These are phyloP conservation scores for Xiphorhynchus erythropygius DNA, from an alignment of 2,797 vertebrate species.

Conservation along the genomic window DNA sequence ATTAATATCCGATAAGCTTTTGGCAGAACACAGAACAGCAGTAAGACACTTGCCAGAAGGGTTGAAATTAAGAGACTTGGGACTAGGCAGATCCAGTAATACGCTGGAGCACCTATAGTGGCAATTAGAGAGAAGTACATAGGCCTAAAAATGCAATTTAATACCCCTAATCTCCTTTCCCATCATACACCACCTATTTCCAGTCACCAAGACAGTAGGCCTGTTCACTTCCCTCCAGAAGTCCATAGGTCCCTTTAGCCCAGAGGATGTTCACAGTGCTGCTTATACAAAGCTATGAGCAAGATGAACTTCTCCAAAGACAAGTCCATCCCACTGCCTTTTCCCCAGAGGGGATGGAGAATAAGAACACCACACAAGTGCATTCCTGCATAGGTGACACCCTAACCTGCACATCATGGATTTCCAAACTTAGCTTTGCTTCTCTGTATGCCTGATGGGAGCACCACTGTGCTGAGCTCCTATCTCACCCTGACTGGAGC, in stretches of 20 bases:
- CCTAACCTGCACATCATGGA: background rate
- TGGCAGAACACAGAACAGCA: slow-evolving; percentile 19
- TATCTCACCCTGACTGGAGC: background rate
- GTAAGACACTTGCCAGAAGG: slow-evolving; percentile 7
- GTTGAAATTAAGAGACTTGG: background rate
- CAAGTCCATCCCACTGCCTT: background rate
- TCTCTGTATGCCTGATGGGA: background rate
- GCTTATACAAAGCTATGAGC: background rate
- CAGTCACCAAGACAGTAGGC: background rate
- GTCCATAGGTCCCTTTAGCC: background rate
- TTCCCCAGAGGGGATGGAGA: background rate
- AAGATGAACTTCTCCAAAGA: background rate
- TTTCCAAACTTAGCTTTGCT: background rate
- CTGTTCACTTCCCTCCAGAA: background rate
- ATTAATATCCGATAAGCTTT: slow-evolving; percentile 45
- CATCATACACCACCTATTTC: background rate
- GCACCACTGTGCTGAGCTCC: background rate
- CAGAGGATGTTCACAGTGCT: background rate
- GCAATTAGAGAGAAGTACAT: background rate
- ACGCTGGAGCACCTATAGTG: background rate
- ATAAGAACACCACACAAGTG: background rate
- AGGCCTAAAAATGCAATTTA: background rate
- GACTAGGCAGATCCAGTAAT: background rate
- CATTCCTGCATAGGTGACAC: background rate
- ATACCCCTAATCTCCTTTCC: background rate